Conservation (phyloP, 2,797 vertebrate species). For the Xiphorhynchus erythropygius region DNA sequence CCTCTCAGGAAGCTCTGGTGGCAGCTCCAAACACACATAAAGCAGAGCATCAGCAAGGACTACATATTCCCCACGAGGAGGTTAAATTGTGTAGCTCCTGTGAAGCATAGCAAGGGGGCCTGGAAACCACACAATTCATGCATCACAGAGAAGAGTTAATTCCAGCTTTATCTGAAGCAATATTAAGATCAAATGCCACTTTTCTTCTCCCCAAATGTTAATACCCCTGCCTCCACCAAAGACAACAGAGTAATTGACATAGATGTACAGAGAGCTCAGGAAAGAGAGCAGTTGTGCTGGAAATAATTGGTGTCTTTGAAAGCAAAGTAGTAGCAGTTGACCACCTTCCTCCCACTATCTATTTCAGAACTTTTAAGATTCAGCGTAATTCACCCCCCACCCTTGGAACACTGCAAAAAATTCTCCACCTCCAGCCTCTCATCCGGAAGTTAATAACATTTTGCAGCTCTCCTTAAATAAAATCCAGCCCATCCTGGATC, state of each 20-base stretch:
- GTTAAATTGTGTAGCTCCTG: background rate
- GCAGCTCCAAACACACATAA: background rate
- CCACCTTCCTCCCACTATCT: background rate
- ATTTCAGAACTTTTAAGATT: constrained; percentile 56
- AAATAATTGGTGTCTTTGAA: constrained; percentile 25
- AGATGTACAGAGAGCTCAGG: background rate
- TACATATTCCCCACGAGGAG: background rate
- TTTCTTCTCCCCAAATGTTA: background rate
- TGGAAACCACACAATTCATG: background rate
- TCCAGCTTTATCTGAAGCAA: constrained; percentile 19
- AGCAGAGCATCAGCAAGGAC: background rate
- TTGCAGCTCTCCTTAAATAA: constrained; percentile 85
- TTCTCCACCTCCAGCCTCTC: constrained; percentile 68
- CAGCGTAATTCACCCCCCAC: background rate
- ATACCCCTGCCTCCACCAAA: background rate
- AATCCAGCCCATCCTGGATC: constrained; percentile 83
- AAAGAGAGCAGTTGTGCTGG: background rate
- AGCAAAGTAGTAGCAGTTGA: background rate
- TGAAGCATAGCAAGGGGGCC: background rate
- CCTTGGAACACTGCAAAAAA: constrained; percentile 53
- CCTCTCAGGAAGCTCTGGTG: background rate
- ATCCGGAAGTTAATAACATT: constrained; percentile 81
- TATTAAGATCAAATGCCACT: background rate
- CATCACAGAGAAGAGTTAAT: background rate
- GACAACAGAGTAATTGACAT: background rate